Conservation (phyloP, 2,113 vertebrate species). For the Leucosticte australis region DNA sequence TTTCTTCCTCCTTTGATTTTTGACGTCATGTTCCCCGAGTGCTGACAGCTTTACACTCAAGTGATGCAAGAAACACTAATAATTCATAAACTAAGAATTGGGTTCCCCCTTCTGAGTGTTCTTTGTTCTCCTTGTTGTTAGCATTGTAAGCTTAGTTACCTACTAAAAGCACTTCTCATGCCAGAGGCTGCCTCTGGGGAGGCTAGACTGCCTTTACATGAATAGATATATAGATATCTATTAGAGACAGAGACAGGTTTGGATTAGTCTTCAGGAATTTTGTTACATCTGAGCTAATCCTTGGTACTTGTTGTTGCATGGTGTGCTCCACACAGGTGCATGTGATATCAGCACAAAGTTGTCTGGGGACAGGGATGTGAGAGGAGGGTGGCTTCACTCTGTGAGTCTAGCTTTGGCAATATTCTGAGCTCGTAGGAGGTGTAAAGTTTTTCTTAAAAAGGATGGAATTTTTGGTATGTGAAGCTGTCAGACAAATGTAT, state of each 20-base stretch:
- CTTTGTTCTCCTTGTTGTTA: background rate
- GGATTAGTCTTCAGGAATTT: background rate
- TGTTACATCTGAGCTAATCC: background rate
- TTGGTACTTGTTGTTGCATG: background rate
- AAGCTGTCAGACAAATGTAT: slow-evolving; percentile 5
- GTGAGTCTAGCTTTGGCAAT: background rate
- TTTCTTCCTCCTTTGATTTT: background rate
- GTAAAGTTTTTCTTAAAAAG: background rate
- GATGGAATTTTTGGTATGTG: background rate
- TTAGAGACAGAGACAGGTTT: background rate
- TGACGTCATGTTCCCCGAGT: background rate
- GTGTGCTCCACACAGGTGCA: background rate
- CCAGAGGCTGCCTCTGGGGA: background rate
- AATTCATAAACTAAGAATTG: background rate
- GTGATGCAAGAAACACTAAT: background rate
- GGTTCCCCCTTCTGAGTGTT: background rate
- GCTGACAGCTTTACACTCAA: background rate
- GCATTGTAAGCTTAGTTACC: background rate
- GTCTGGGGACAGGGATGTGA: background rate
- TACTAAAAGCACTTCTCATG: background rate
- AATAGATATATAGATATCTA: background rate
- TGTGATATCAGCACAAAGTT: background rate
- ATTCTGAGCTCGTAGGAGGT: background rate
- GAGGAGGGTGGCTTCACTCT: background rate
- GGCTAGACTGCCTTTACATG: background rate